Base-by-base conservation (phyloP, 2,797 vertebrate genomes). In the Sciaenops ocellatus region DNA sequence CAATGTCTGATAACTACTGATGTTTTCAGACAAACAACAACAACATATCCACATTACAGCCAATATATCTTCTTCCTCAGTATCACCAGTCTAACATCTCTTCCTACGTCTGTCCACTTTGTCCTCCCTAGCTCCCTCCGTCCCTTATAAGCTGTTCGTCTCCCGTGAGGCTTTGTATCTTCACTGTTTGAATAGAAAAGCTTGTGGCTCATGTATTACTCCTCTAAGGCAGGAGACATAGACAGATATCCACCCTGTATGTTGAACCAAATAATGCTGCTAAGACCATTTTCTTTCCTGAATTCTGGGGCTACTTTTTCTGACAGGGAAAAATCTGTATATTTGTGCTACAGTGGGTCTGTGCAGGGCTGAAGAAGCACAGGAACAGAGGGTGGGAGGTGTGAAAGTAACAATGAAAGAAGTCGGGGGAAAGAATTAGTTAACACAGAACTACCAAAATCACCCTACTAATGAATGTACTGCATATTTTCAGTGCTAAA, bases 121-220 rank as follows among this genome's bases (percentile, higher is more conserved):
- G 3, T 59, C 17, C 34, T 59, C 28, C 13, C 52, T 9, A 46
- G 15, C 30, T 69, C 50, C 61, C 24, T 50, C 24, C 18, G 28
- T 57, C 34, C 46, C 6, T 41, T 55, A 48, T 68, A 34, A 78
- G 28, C 52, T 28, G 34, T 42, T 62, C 13, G 26, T 51, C 22
- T 79, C 71, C 42, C 61, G 51, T 73, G 51, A 70, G 48, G 18
- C 48, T 61, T 30, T 65, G 15, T 47, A 28, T 62, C 44, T 13
- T 41, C 20, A 4, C 56, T 47, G 50, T 72, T 3, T 62, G 47
- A 56, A 57, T 7, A 76, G 12, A 56, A 70, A 69, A 20, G 28
- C 52, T 42, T 22, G 51, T 13, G 12, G 24, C 41, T 64, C 68
- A n/a, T 61, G 24, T 34, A 51, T 80, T 65, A 66, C 34, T 56